phyloP scores from a whole-genome alignment of 2,888 invertebrate species.

The Diplolepis rosae region DNA sequence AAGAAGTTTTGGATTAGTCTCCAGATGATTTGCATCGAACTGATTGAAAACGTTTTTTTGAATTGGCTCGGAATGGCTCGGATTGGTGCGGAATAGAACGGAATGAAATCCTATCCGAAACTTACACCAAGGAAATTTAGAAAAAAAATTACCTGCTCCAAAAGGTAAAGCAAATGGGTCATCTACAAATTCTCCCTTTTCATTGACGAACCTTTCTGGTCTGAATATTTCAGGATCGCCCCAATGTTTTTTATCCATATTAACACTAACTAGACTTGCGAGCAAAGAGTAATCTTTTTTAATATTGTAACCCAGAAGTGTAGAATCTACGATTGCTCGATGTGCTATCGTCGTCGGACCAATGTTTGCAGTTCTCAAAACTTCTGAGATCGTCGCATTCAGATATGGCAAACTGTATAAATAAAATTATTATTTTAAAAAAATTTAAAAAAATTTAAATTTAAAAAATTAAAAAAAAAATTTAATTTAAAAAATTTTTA shows the following conservation, averaged over 20 bases:
- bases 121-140: too few species aligned
- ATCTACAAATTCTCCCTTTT: slow-evolving; percentile 75
- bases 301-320: slow-evolving; percentile 82
- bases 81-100: too few species aligned
- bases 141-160: slow-evolving; percentile 52
- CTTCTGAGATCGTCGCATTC: slow-evolving; percentile 85
- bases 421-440: background rate
- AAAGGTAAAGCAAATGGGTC: slow-evolving; percentile 62
- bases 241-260: slow-evolving; percentile 80
- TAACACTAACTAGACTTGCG: slow-evolving; percentile 82
- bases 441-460: background rate
- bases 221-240: slow-evolving; percentile 82
- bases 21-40: too few species aligned
- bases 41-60: too few species aligned
- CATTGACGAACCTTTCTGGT: slow-evolving; percentile 82
- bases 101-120: too few species aligned
- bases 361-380: slow-evolving; percentile 85
- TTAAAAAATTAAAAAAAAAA: background rate
- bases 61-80: too few species aligned
- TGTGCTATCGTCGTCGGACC: slow-evolving; percentile 86
- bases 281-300: slow-evolving; percentile 78
- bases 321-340: slow-evolving; percentile 82
- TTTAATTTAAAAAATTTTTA: too few species aligned
- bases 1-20: too few species aligned
- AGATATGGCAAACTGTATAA: slow-evolving; percentile 81